A percentile compares a stretch with the other conserved stretches of the same genome.
These are phyloP conservation scores for Zaprionus tsacasi DNA, from an alignment of 1,140 invertebrate genomes.

Conservation along the genomic window DNA sequence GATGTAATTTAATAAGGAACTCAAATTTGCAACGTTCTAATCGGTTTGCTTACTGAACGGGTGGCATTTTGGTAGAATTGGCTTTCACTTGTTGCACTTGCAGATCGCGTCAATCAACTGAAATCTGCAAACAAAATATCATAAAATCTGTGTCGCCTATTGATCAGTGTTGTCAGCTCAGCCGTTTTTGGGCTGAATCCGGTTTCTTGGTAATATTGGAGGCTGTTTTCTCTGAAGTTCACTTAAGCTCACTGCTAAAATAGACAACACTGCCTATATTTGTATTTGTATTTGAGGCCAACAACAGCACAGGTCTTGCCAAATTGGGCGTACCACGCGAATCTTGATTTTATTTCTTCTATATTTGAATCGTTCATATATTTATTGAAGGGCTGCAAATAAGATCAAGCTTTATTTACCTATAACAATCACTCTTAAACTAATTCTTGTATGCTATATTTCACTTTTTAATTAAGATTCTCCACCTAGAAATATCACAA, in stretches of 20 bases:
- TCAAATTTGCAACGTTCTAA: slow-evolving; percentile 41
- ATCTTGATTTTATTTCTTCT: slow-evolving; percentile 17
- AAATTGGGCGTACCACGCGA: slow-evolving; percentile 42
- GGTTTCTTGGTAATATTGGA: slow-evolving; percentile 31
- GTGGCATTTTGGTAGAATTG: slow-evolving; percentile 63
- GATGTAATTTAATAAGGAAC: slow-evolving; percentile 56
- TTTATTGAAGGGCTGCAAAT: neutral
- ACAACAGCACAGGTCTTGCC: slow-evolving; percentile 56
- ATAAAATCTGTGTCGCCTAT: slow-evolving; percentile 53
- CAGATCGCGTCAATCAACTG: slow-evolving; percentile 51
- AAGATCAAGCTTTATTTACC: slow-evolving; percentile 29
- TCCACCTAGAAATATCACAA: slow-evolving; percentile 5
- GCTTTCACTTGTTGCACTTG: slow-evolving; percentile 76
- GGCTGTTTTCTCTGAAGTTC: slow-evolving; percentile 22
- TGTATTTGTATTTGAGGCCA: slow-evolving; percentile 26
- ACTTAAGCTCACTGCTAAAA: slow-evolving; percentile 17
- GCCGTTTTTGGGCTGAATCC: slow-evolving; percentile 47
- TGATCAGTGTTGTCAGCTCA: slow-evolving; percentile 21
- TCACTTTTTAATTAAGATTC: slow-evolving; percentile 35
- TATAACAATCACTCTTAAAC: slow-evolving; percentile 32
- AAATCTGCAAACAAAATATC: slow-evolving; percentile 65
- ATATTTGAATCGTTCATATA: neutral
- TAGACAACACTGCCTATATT: slow-evolving; percentile 20
- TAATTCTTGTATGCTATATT: slow-evolving; percentile 3
- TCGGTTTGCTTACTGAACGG: slow-evolving; percentile 74